Evolutionary conservation across 2,888 invertebrate species (phyloP).

Genomic region (Microctonus aethiopoides): DNA sequence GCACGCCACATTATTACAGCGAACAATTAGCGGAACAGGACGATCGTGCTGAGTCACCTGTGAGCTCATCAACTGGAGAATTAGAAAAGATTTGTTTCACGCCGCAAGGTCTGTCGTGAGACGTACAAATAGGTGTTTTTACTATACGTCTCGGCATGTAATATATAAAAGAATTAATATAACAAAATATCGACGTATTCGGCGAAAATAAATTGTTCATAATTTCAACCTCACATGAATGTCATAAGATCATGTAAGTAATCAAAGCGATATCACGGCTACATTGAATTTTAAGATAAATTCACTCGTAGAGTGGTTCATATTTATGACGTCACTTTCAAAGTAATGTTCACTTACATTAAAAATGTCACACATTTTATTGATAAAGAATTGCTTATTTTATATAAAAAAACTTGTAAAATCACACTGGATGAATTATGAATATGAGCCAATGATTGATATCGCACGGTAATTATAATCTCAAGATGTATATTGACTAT

Average conservation of each 20-base stretch:
- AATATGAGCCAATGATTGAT: background rate
- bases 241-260: background rate
- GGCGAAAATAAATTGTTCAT: background rate
- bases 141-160: conserved; percentile 26
- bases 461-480: background rate
- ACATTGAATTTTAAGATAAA: background rate
- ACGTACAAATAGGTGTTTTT: conserved; percentile 56
- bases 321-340: background rate
- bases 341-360: background rate
- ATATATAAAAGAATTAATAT: background rate
- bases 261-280: background rate
- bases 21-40: conserved; percentile 75
- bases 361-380: background rate
- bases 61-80: conserved; percentile 67
- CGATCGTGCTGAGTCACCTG: conserved; percentile 65
- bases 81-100: conserved; percentile 67
- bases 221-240: background rate
- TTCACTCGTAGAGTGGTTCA: background rate
- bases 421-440: background rate
- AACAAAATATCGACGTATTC: background rate
- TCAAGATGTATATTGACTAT: background rate
- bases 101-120: conserved; percentile 67
- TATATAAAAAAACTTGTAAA: background rate
- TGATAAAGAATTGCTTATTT: background rate
- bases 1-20: conserved; percentile 90